Percentiles rank a stretch among this genome's conserved stretches.
phyloP scores from a whole-genome alignment of 1,140 invertebrate genomes.

The Drosophila pandora region DNA sequence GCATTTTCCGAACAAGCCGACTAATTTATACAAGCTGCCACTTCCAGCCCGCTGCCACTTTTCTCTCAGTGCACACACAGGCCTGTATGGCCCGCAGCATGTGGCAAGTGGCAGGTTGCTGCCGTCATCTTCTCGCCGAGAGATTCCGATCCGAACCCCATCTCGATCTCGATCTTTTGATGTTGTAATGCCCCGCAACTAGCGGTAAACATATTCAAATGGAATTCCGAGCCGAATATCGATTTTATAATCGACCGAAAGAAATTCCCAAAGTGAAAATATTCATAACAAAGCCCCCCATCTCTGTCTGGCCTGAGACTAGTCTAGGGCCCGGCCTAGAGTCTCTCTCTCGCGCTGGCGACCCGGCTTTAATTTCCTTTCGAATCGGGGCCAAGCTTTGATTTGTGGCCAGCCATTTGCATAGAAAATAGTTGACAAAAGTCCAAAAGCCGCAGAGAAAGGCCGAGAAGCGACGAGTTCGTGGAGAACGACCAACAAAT shows the following conservation, averaged over 20 bases:
- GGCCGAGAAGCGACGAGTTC: slow-evolving; percentile 8
- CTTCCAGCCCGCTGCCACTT: background rate
- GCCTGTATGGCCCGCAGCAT: slow-evolving; percentile 8
- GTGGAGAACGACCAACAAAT: slow-evolving; percentile 35
- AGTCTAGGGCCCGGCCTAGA: background rate
- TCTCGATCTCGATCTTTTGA: slow-evolving; percentile 22
- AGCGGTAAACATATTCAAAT: slow-evolving; percentile 51
- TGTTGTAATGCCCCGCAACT: slow-evolving; percentile 41
- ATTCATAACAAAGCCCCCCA: slow-evolving; percentile 32
- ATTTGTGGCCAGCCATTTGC: slow-evolving; percentile 47
- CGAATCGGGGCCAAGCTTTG: slow-evolving; percentile 45
- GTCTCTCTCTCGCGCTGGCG: background rate
- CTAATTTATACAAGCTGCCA: slow-evolving; percentile 39
- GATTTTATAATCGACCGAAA: slow-evolving; percentile 32
- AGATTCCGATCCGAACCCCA: background rate
- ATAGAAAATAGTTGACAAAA: slow-evolving; percentile 47
- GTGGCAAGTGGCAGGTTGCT: slow-evolving; percentile 21
- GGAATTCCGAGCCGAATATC: slow-evolving; percentile 28
- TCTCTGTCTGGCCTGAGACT: background rate
- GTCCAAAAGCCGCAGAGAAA: slow-evolving; percentile 20
- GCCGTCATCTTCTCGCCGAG: background rate
- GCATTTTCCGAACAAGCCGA: slow-evolving; percentile 32
- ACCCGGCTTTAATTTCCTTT: slow-evolving; percentile 21
- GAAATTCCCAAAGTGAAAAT: slow-evolving; percentile 42
- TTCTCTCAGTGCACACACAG: background rate